Evolutionary conservation across 2,888 invertebrate genomes (phyloP).

Genomic region (Dexiosoma caninum): DNA sequence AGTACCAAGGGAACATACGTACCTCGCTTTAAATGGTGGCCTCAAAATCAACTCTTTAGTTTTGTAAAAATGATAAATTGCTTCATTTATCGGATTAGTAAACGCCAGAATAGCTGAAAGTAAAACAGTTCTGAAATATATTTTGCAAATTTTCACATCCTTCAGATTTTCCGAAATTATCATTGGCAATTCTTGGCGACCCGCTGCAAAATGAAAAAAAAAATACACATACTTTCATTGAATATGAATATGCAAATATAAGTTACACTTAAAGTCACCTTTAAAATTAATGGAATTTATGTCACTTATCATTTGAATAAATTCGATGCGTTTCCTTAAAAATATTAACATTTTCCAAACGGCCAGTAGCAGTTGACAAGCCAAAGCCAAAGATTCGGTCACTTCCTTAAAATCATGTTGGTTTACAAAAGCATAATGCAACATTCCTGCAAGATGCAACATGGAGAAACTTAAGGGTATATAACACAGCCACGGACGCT

Average conservation of each 20-base stretch:
- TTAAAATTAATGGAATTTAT: neutral
- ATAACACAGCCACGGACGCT: conserved; percentile 14
- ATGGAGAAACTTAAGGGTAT: conserved; percentile 15
- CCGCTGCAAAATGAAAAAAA: neutral
- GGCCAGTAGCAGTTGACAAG: conserved; percentile 37
- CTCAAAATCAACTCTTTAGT: conserved; percentile 2
- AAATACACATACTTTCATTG: neutral
- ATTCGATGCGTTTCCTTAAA: conserved; percentile 3
- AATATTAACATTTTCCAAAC: conserved; percentile 46
- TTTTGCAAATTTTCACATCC: conserved; percentile 24
- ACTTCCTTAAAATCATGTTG: conserved; percentile 38
- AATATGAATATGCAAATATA: neutral
- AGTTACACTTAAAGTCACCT: neutral
- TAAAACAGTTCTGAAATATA: conserved; percentile 23
- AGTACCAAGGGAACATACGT: too few relatives aligned
- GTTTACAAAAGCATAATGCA: conserved; percentile 34
- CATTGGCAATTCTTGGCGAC: conserved; percentile 7
- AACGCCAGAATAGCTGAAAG: conserved; percentile 12
- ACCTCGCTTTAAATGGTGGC: conserved; percentile 45
- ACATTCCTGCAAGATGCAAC: conserved; percentile 8
- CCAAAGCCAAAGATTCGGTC: conserved; percentile 31
- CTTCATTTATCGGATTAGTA: conserved; percentile 19
- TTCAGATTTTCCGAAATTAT: conserved; percentile 25
- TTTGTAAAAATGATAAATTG: neutral
- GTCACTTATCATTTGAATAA: neutral